phyloP scores from a whole-genome alignment of 2,888 invertebrate species.

The Drosophila maculinotata region DNA sequence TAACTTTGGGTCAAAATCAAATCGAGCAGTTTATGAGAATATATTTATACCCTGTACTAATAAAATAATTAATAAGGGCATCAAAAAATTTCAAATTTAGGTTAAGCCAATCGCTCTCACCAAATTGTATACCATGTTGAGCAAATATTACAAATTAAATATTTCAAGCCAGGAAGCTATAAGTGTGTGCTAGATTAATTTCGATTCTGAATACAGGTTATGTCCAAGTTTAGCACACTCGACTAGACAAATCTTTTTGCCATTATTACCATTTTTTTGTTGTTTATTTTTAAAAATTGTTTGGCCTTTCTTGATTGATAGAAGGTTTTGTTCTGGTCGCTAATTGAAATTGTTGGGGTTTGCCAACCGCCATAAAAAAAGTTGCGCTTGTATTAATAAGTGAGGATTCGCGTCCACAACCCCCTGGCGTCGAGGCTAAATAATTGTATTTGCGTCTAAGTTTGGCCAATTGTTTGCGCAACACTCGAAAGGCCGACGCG shows the following conservation, averaged over 20 bases:
- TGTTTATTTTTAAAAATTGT: constrained; percentile 1
- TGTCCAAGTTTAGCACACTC: neutral
- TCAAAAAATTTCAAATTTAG: too few species aligned
- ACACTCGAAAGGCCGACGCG: constrained; percentile 57
- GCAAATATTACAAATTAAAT: too few species aligned
- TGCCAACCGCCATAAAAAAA: neutral
- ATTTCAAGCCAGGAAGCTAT: too few species aligned
- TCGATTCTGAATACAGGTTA: neutral
- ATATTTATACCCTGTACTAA: constrained; percentile 5
- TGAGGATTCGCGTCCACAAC: constrained; percentile 26
- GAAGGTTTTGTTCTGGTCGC: constrained; percentile 37
- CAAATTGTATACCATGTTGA: too few species aligned
- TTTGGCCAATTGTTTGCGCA: constrained; percentile 66
- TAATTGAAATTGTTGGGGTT: constrained; percentile 62
- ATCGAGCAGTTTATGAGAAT: neutral
- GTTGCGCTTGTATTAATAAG: constrained; percentile 49
- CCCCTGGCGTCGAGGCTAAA: constrained; percentile 27
- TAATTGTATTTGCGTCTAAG: constrained; percentile 55
- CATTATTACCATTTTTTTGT: neutral
- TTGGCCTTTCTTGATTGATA: constrained; percentile 57
- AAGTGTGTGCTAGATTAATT: too few species aligned
- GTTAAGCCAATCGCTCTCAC: too few species aligned
- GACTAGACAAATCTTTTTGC: neutral
- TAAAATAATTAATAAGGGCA: neutral
- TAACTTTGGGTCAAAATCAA: constrained; percentile 6